Percentiles rank a stretch among this genome's conserved stretches.
phyloP scores from a whole-genome alignment of 2,888 invertebrate genomes.

The Eupithecia exiguata region DNA sequence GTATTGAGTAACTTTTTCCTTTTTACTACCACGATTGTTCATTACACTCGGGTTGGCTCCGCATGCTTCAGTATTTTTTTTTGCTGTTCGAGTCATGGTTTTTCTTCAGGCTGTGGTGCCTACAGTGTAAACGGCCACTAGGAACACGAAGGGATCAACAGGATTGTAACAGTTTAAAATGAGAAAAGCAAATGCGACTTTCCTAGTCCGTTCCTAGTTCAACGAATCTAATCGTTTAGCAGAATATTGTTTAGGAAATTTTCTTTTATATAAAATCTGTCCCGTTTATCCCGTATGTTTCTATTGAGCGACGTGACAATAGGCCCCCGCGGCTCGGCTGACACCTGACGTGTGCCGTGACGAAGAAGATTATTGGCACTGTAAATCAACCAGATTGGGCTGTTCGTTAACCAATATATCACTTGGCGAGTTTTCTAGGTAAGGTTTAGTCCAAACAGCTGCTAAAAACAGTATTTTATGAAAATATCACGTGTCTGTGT shows the following conservation, averaged over 20 bases:
- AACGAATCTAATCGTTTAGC: too few relatives aligned
- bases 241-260: neutral
- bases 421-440: slow-evolving; percentile 44
- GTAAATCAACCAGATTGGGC: slow-evolving; percentile 79
- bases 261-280: neutral
- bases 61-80: neutral
- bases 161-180: neutral
- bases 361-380: slow-evolving; percentile 73
- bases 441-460: slow-evolving; percentile 12
- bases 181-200: neutral
- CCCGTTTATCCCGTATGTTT: slow-evolving; percentile 45
- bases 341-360: slow-evolving; percentile 71
- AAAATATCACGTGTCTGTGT: neutral
- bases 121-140: neutral
- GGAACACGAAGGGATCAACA: neutral
- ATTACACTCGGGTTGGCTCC: neutral
- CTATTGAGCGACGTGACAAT: slow-evolving; percentile 59
- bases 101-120: neutral
- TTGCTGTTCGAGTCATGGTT: neutral
- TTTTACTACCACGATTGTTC: neutral
- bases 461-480: neutral
- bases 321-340: slow-evolving; percentile 53
- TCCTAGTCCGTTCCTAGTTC: neutral
- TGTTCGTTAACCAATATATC: slow-evolving; percentile 69
- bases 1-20: neutral